Conservation (phyloP, 1,140 invertebrate species). For the Brachystomella parvula region DNA sequence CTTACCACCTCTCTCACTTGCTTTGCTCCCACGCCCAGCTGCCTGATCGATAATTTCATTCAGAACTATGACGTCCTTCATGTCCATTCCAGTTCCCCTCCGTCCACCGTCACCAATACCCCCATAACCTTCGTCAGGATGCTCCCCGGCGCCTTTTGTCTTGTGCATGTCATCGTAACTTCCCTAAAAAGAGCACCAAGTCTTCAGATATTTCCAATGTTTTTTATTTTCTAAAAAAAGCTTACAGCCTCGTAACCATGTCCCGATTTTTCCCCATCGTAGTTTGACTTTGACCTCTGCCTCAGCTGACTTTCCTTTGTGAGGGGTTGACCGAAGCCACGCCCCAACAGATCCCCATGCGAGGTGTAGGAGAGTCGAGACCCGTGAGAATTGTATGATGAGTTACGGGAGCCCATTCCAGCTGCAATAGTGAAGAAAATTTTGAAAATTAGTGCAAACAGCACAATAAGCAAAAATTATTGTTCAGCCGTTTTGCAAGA, state of each 20-base stretch:
- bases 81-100: constrained; percentile 23
- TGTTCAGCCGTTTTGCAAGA: no score
- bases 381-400: constrained; percentile 87
- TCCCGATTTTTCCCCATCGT: constrained; percentile 23
- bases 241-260: constrained; percentile 26
- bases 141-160: constrained; percentile 17
- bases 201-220: no score
- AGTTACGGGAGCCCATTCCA: constrained; percentile 70
- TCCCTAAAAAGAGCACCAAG: no score
- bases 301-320: constrained; percentile 77
- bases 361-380: constrained; percentile 86
- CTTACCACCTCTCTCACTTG: constrained; percentile 81
- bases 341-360: constrained; percentile 75
- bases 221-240: no score
- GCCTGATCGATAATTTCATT: constrained; percentile 96
- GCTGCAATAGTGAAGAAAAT: constrained; percentile 15
- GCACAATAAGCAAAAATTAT: no score
- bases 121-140: no score
- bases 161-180: constrained; percentile 27
- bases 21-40: constrained; percentile 70
- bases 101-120: constrained; percentile 21
- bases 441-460: no score
- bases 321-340: constrained; percentile 57
- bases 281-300: constrained; percentile 53
- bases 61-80: constrained; percentile 83